Conservation (phyloP, 2,888 invertebrate species). For the Vesta saturnalis region DNA sequence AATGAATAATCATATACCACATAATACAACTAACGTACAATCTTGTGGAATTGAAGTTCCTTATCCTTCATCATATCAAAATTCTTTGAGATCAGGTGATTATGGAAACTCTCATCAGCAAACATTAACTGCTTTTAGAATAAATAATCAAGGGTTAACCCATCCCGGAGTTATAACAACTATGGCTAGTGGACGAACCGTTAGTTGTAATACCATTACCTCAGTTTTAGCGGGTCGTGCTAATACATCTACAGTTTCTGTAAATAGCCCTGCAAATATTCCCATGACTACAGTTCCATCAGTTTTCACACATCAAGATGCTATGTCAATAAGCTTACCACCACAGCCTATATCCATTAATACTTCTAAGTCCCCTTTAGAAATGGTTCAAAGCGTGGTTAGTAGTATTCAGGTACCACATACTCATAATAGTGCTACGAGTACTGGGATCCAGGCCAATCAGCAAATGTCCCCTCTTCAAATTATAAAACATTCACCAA, state of each 20-base stretch:
- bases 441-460: conserved; percentile 52
- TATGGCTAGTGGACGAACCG: conserved; percentile 79
- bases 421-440: conserved; percentile 51
- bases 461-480: conserved; percentile 59
- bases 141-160: conserved; percentile 14
- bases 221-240: conserved; percentile 81
- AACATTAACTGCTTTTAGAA: conserved; percentile 6
- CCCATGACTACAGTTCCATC: conserved; percentile 60
- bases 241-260: conserved; percentile 80
- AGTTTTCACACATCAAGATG: conserved; percentile 61
- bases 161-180: conserved; percentile 65
- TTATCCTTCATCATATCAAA: conserved; percentile 16
- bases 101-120: conserved; percentile 14
- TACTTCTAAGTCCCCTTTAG: conserved; percentile 72
- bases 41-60: conserved; percentile 16
- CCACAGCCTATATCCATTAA: conserved; percentile 56
- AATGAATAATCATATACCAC: conserved; percentile 56
- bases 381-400: conserved; percentile 82
- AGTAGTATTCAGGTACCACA: conserved; percentile 73
- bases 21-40: conserved; percentile 25
- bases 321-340: conserved; percentile 63
- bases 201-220: conserved; percentile 83
- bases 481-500: conserved; percentile 63
- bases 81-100: conserved; percentile 21
- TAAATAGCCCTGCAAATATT: conserved; percentile 66